Evolutionary conservation across 2,797 vertebrate genomes (phyloP).

Genomic region (Pachyuromys duprasi): DNA sequence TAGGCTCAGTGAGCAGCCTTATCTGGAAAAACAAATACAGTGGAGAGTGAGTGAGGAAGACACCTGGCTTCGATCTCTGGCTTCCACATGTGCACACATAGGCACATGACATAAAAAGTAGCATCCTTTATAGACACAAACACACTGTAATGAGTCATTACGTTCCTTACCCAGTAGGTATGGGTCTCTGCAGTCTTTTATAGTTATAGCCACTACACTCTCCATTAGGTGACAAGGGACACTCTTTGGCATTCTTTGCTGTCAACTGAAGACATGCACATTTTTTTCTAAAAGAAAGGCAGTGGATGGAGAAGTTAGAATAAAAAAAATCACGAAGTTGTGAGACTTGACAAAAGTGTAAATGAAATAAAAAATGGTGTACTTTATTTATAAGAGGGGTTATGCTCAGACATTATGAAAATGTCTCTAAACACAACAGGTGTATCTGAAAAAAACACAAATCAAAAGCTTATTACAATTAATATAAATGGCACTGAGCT

Average conservation of each 20-base stretch:
- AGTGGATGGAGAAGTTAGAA: slow-evolving; percentile 66
- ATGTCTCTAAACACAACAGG: slow-evolving; percentile 23
- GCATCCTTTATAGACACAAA: neutral
- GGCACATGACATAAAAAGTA: neutral
- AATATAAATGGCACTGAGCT: neutral
- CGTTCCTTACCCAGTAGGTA: slow-evolving; percentile 91
- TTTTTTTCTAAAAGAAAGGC: slow-evolving; percentile 80
- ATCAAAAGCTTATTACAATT: slow-evolving; percentile 39
- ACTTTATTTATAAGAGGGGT: neutral
- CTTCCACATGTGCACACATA: neutral
- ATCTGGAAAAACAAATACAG: neutral
- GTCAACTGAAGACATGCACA: slow-evolving; percentile 92
- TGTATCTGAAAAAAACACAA: slow-evolving; percentile 34
- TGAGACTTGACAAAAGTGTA: slow-evolving; percentile 20
- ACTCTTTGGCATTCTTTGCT: slow-evolving; percentile 80
- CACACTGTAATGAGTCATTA: neutral
- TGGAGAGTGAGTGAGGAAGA: neutral
- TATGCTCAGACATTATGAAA: neutral
- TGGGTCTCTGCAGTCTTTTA: slow-evolving; percentile 89
- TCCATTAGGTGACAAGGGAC: slow-evolving; percentile 56
- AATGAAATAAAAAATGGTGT: neutral
- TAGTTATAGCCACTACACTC: slow-evolving; percentile 87
- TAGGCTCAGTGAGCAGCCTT: neutral
- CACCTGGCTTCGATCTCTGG: neutral
- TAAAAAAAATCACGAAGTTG: slow-evolving; percentile 35